Conservation (phyloP, 2,888 invertebrate genomes). For the Melipona bicolor region DNA sequence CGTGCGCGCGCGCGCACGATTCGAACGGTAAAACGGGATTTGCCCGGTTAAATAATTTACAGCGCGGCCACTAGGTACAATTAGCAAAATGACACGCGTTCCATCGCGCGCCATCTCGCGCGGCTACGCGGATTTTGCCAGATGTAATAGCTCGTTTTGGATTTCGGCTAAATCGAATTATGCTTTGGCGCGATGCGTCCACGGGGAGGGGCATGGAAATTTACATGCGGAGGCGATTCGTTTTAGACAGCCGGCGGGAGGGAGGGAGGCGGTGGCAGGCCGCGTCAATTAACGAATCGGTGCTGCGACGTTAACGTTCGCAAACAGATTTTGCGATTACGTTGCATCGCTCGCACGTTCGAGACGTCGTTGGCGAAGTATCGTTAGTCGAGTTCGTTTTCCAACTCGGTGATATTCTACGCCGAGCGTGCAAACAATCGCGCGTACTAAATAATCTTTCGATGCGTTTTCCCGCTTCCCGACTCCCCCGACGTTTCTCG, state of each 20-base stretch:
- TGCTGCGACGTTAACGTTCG: conserved; percentile 16
- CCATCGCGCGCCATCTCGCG: conserved; percentile 4
- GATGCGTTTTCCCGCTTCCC: not conserved
- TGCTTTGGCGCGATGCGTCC: conserved; percentile 47
- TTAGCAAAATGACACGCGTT: conserved; percentile 60
- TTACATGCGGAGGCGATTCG: conserved; percentile 31
- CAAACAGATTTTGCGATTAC: conserved; percentile 14
- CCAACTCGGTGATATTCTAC: not conserved
- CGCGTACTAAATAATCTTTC: conserved; percentile 1
- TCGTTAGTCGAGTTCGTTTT: conserved; percentile 11
- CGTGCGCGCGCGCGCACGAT: not conserved
- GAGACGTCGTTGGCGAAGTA: not conserved
- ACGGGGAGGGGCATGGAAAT: conserved; percentile 2
- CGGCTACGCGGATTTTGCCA: conserved; percentile 26
- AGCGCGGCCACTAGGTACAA: conserved; percentile 38
- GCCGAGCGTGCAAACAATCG: not conserved
- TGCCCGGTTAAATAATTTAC: conserved; percentile 60
- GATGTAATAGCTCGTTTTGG: conserved; percentile 51
- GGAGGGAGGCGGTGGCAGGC: too few species aligned
- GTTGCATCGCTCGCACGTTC: not conserved
- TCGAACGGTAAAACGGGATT: conserved; percentile 40
- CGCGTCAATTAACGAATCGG: conserved; percentile 16
- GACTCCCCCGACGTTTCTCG: too few species aligned
- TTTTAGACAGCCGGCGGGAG: not conserved
- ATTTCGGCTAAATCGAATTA: conserved; percentile 60